These are phyloP conservation scores for Panagrolaimus sp. DNA, from an alignment of 1,140 invertebrate species.

Conservation along the genomic window DNA sequence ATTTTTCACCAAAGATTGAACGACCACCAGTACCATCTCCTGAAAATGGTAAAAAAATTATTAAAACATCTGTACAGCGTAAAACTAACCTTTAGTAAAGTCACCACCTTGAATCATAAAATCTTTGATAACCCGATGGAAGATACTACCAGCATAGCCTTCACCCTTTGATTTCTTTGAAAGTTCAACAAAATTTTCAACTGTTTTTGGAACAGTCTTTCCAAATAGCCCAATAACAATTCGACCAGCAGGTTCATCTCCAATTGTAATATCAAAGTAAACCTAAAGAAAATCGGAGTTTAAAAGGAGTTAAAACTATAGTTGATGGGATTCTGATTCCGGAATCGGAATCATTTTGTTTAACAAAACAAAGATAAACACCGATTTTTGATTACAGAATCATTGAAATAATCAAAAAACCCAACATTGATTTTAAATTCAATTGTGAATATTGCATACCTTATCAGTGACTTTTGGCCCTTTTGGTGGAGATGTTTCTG, in stretches of 20 bases:
- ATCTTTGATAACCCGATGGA: conserved; percentile 64
- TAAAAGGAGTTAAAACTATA: neutral
- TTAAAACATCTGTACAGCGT: no score
- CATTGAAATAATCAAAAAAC: no score
- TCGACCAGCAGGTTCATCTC: conserved; percentile 71
- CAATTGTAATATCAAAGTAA: conserved; percentile 80
- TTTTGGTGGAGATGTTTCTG: conserved; percentile 48
- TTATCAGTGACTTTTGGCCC: conserved; percentile 59
- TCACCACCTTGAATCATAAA: conserved; percentile 64
- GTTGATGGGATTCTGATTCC: no score
- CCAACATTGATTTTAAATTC: no score
- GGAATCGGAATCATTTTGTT: no score
- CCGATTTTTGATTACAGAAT: no score
- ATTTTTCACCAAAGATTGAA: conserved; percentile 87
- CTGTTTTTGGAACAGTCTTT: conserved; percentile 78
- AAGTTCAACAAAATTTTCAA: conserved; percentile 80
- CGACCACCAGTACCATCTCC: conserved; percentile 67
- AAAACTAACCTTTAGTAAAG: conserved; percentile 44
- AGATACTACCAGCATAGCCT: conserved; percentile 58
- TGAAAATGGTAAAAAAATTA: no score
- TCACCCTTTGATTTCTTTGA: conserved; percentile 54
- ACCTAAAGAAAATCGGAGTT: conserved; percentile 65
- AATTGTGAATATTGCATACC: conserved; percentile 26
- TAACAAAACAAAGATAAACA: no score
- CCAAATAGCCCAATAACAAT: conserved; percentile 91